These are phyloP conservation scores for Eulemur coronatus DNA, from an alignment of 2,797 vertebrate species.

Conservation along the genomic window DNA sequence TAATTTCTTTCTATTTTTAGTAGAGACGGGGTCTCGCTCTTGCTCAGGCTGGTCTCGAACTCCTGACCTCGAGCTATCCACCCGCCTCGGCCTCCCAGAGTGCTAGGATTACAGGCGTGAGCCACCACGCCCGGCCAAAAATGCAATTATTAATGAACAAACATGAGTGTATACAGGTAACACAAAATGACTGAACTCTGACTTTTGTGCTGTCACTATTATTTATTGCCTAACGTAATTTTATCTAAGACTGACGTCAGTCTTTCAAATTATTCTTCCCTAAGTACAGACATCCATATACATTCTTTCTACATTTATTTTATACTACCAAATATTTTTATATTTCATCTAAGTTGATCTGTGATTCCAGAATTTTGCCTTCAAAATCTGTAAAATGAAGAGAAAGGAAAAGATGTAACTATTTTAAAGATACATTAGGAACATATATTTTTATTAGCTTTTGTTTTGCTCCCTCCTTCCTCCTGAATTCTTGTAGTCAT, in stretches of 20 bases:
- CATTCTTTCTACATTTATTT: not conserved
- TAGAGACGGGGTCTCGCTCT: too few relatives aligned
- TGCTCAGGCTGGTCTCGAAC: too few relatives aligned
- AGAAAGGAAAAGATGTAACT: slow-evolving; percentile 26
- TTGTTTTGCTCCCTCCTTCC: not conserved
- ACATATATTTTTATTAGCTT: not conserved
- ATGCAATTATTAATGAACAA: not conserved
- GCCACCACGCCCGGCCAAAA: too few relatives aligned
- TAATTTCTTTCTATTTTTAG: too few relatives aligned
- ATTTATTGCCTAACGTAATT: not conserved
- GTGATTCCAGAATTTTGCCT: not conserved
- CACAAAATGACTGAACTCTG: not conserved
- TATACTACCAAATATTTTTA: not conserved
- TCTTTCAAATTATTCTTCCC: not conserved
- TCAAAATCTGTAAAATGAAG: slow-evolving; percentile 52
- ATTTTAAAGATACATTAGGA: not conserved
- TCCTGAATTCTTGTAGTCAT: not conserved
- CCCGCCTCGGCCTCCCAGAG: too few relatives aligned
- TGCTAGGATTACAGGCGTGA: too few relatives aligned
- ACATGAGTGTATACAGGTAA: not conserved
- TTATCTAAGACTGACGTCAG: not conserved
- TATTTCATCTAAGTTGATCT: not conserved
- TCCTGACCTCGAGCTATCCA: too few relatives aligned
- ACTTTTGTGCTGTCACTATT: not conserved
- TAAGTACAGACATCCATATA: not conserved